Conservation (phyloP, 1,140 invertebrate species). For the Orchesella cincta region DNA sequence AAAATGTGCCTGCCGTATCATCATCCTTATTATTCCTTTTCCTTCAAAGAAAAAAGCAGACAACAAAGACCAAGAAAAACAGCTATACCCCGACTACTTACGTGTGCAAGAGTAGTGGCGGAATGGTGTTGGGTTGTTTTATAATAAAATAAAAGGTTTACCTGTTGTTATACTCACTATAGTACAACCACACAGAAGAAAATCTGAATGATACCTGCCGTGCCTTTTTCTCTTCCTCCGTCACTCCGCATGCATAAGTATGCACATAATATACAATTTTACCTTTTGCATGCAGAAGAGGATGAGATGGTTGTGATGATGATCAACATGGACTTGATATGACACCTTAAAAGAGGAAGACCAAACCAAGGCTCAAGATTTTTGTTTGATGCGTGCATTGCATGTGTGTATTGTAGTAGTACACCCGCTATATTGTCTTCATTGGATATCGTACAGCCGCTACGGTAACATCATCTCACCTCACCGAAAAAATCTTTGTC, state of each 20-base stretch:
- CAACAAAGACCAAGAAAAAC: too few species aligned
- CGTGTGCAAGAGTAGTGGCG: too few species aligned
- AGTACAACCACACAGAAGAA: too few species aligned
- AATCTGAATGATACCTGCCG: too few species aligned
- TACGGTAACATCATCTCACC: constrained; percentile 1
- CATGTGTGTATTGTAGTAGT: not conserved
- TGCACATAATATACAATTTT: not conserved
- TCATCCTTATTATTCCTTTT: too few species aligned
- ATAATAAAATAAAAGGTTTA: too few species aligned
- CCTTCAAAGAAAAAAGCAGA: too few species aligned
- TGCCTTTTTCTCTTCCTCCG: not conserved
- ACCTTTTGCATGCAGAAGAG: not conserved
- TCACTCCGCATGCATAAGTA: not conserved
- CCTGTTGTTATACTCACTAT: too few species aligned
- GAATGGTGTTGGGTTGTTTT: too few species aligned
- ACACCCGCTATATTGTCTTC: not conserved
- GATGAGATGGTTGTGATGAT: not conserved
- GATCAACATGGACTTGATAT: constrained; percentile 17
- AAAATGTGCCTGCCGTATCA: too few species aligned
- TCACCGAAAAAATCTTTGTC: constrained; percentile 16
- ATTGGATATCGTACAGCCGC: not conserved
- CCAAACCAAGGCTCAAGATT: not conserved
- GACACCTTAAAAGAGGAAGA: constrained; percentile 9
- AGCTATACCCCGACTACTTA: too few species aligned
- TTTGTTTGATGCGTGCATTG: not conserved